A percentile compares a stretch with the other conserved stretches of the same genome.
Evolutionary conservation across 2,888 invertebrate species (phyloP).

Genomic region (Athrips mouffetella): DNA sequence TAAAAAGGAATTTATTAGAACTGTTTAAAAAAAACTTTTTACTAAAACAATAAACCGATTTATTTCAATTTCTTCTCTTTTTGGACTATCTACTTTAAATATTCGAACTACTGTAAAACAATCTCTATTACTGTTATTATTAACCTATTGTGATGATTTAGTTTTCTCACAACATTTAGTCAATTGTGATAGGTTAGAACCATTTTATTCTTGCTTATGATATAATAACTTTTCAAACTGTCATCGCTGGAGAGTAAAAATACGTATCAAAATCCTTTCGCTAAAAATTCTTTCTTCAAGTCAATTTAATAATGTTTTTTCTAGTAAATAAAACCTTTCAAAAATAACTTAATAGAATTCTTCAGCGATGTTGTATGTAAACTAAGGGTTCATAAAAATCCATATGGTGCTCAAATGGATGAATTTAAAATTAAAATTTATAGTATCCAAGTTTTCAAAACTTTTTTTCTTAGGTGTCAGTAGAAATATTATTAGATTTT

Average conservation of each 20-base stretch:
- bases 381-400: conserved; percentile 3
- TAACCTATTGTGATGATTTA: neutral
- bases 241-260: too few relatives aligned
- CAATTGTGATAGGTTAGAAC: conserved; percentile 9
- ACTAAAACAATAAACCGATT: too few relatives aligned
- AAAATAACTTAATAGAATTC: neutral
- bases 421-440: conserved; percentile 16
- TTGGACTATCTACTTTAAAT: too few relatives aligned
- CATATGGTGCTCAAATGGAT: conserved; percentile 27
- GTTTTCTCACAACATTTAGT: conserved; percentile 11
- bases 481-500: conserved; percentile 17
- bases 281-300: too few relatives aligned
- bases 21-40: too few relatives aligned
- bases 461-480: conserved; percentile 12
- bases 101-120: too few relatives aligned
- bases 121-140: neutral
- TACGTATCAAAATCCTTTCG: too few relatives aligned
- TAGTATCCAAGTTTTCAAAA: too few relatives aligned
- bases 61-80: too few relatives aligned
- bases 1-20: neutral
- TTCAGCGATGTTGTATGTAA: neutral
- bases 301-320: too few relatives aligned
- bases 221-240: neutral
- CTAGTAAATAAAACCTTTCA: too few relatives aligned
- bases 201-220: neutral